Evolutionary conservation across 2,113 vertebrate genomes (phyloP), one percentile per base, ranked within the genome.

Genomic region (Mionectes macconnelli): DNA sequence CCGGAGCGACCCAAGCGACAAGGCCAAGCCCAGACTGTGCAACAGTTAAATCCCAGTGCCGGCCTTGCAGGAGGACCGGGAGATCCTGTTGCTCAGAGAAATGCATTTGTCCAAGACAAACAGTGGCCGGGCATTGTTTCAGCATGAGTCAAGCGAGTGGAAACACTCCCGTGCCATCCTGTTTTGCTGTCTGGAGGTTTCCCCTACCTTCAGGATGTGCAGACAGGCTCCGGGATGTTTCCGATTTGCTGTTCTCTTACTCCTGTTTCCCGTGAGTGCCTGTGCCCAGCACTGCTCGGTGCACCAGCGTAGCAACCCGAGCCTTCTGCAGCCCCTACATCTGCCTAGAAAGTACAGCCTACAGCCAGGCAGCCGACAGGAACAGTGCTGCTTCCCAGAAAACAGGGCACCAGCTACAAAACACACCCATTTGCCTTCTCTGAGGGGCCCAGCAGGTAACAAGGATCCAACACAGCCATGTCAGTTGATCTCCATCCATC

Each of bases 151-250:
- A 96, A 89, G n/a, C 0, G 1, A 91, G 82, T 96, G 95, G 95
- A 94, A 95, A 95, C 4, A 23, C 86, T 95, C 94, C 91, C 11
- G 55, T 96, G 91, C 94, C 96, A 97, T 96, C 96, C 96, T 97
- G 96, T 97, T 97, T 96, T 96, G 96, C 95, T 95, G 87, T 94
- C 81, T 80, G 84, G 91, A 97, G 95, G 90, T 94, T 95, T 96
- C 94, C 89, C 70, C 81, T 96, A 95, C 86, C 78, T 95, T 88
- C 96, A 94, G 96, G 96, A 97, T 94, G 88, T 70, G 78, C 55
- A 79, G 27, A 47, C 87, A 87, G 92, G 91, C 95, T 94, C 86
- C 0, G 2, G 30, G 77, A 93, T 4, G 3, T 85, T 97, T 97
- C 94, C 95, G 57, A 94, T 85, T 86, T 62, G 56, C 86, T 94